phyloP scores from a whole-genome alignment of 2,888 invertebrate species.

The Octodonta nipae region DNA sequence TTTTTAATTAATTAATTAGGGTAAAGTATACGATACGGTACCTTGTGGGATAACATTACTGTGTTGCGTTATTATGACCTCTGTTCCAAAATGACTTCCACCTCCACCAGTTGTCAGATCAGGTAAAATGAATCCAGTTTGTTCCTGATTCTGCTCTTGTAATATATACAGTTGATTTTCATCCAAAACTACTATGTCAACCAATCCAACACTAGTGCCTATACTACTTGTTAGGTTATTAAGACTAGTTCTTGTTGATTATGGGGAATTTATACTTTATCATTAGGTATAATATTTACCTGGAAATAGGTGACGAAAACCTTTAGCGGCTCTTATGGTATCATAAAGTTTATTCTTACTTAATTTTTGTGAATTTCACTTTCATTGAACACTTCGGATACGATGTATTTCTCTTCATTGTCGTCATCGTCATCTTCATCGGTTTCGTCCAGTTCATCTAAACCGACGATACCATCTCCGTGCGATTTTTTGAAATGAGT shows the following conservation, averaged over 20 bases:
- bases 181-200: conserved; percentile 45
- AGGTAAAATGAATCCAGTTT: conserved; percentile 33
- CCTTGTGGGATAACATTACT: conserved; percentile 25
- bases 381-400: conserved; percentile 22
- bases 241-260: too few species aligned
- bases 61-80: conserved; percentile 20
- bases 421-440: conserved; percentile 23
- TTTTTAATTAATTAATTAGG: too few species aligned
- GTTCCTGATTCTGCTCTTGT: conserved; percentile 24
- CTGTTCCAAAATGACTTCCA: conserved; percentile 8
- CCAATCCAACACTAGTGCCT: conserved; percentile 42
- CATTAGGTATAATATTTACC: too few species aligned
- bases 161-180: conserved; percentile 47
- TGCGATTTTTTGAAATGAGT: conserved; percentile 51
- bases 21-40: too few species aligned
- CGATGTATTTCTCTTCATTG: conserved; percentile 20
- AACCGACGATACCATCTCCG: conserved; percentile 46
- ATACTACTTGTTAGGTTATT: too few species aligned
- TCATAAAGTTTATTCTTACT: too few species aligned
- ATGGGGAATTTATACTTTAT: too few species aligned
- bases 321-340: too few species aligned
- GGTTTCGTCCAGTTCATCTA: conserved; percentile 13
- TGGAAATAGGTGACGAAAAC: too few species aligned
- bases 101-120: conserved; percentile 23
- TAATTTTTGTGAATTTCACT: too few species aligned